phyloP scores from a whole-genome alignment of 2,797 vertebrate species.

The Pteropus rufus region DNA sequence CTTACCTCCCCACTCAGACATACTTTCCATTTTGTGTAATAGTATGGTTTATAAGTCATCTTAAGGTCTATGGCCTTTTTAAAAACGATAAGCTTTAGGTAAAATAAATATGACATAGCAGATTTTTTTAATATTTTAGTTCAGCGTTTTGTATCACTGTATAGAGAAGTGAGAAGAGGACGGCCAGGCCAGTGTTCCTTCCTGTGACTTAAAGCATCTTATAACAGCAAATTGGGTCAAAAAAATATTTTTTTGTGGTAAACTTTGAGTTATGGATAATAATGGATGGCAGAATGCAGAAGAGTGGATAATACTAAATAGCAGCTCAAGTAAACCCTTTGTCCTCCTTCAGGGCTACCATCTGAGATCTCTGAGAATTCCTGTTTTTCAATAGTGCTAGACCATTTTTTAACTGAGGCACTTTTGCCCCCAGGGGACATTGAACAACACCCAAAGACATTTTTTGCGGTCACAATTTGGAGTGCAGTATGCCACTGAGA shows the following conservation, averaged over 20 bases:
- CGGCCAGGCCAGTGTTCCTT: background rate
- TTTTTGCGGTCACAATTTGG: background rate
- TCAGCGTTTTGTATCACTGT: background rate
- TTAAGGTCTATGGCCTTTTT: background rate
- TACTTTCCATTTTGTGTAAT: conserved; percentile 2
- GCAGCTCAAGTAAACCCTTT: background rate
- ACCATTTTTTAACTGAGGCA: background rate
- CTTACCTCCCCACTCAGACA: background rate
- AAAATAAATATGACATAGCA: background rate
- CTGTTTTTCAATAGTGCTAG: background rate
- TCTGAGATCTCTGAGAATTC: background rate
- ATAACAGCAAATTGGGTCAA: background rate
- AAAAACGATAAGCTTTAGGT: background rate
- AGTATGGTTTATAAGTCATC: background rate
- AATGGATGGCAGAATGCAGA: background rate
- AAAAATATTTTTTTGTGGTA: background rate
- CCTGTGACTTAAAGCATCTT: conserved; percentile 16
- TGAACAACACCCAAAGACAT: background rate
- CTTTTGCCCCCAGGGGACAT: background rate
- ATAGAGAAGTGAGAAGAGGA: background rate
- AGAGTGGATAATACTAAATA: background rate
- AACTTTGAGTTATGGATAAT: background rate
- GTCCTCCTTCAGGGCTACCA: background rate
- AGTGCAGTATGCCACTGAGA: background rate
- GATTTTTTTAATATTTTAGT: background rate